Evolutionary conservation across 2,113 vertebrate species (phyloP).

Genomic region (Vombatus ursinus): DNA sequence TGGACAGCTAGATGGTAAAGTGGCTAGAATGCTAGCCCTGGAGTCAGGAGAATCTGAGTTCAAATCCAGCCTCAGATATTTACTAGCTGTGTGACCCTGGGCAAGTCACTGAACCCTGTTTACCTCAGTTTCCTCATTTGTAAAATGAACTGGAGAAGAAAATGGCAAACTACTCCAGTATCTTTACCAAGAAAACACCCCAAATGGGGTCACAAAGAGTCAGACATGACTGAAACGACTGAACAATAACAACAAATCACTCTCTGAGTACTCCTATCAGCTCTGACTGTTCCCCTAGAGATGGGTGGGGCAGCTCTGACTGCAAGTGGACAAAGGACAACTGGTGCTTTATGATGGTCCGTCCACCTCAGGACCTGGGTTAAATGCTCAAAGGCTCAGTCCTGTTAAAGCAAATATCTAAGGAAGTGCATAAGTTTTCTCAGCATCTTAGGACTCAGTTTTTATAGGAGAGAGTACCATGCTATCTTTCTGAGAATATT

Average conservation of each 20-base stretch:
- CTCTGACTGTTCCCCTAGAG: background rate
- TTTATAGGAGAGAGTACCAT: background rate
- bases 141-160: background rate
- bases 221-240: background rate
- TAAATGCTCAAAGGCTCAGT: background rate
- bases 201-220: background rate
- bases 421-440: background rate
- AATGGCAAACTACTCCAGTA: background rate
- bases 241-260: background rate
- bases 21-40: too few species aligned
- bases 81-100: background rate
- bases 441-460: background rate
- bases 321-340: background rate
- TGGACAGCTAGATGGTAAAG: background rate
- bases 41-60: background rate
- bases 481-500: background rate
- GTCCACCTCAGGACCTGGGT: background rate
- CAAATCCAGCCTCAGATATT: background rate
- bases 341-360: background rate
- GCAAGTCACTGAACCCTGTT: background rate
- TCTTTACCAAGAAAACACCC: background rate
- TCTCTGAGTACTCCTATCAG: background rate
- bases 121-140: background rate
- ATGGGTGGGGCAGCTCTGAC: background rate
- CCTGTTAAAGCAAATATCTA: background rate